Evolutionary conservation across 2,888 invertebrate species (phyloP), one percentile per base, ranked within the genome.

Genomic region (Volucella zonaria): DNA sequence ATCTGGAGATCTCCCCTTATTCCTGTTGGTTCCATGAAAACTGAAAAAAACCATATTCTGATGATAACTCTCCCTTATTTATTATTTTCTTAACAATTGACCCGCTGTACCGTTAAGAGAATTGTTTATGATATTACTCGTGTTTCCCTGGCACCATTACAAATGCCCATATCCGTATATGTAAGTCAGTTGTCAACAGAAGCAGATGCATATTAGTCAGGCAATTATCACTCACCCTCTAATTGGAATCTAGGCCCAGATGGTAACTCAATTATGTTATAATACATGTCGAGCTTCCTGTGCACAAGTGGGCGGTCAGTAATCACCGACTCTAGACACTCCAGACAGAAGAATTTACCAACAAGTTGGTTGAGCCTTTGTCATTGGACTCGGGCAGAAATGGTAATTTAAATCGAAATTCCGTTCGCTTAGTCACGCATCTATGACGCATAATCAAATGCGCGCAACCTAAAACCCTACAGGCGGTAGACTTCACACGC

Each of bases 181-280:
- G 61, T 23, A 56, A 62, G 15, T 42, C 56, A 78, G 61, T 77
- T 77, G 61, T 76, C 71, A 71, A 18, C 43, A 56, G 43, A 59
- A 78, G 38, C 62, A 73, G 77, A 73, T 73, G 67, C 77, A 73
- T 68, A 77, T 82, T 68, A 77, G 56, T 56, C 45, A 45, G 71
- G 59, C 66, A 82, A 73, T 82, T 82, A 82, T 77, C 62, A 77
- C 49, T 67, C 73, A 70, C 77, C 77, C 67, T 68, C 73, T 82
- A 82, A 82, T 82, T 77, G 67, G 77, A 77, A 62, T 45, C 49
- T 18, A 67, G 45, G 54, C 67, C 31, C 67, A 77, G 71, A 77
- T 82, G 67, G 66, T 73, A 61, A 73, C 67, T 58, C 67, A 82
- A 73, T 73, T 73, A 77, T 42, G 49, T 62, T 56, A 61, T 54